Percentiles rank a stretch among this genome's conserved stretches.
These are phyloP conservation scores for Tupiocoris notatus DNA, from an alignment of 2,888 invertebrate genomes.

Conservation along the genomic window DNA sequence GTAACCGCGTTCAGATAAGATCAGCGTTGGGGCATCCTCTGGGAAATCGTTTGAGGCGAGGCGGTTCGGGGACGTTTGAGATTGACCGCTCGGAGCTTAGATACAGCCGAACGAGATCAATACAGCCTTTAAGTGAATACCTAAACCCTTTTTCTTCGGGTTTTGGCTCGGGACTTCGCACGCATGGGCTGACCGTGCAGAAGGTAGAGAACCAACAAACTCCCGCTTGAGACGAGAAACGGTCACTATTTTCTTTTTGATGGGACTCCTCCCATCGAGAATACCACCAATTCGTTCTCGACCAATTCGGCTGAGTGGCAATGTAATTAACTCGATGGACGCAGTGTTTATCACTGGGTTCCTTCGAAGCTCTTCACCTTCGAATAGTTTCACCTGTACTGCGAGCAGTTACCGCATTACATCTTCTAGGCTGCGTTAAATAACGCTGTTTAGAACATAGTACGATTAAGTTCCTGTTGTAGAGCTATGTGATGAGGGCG, in stretches of 20 bases:
- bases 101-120: neutral
- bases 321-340: constrained; percentile 39
- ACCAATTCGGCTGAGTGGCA: constrained; percentile 34
- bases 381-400: too few species aligned
- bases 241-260: neutral
- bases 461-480: too few species aligned
- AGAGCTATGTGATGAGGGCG: too few species aligned
- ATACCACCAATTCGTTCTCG: constrained; percentile 21
- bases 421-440: too few species aligned
- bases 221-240: neutral
- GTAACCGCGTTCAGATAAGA: neutral
- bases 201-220: neutral
- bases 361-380: too few species aligned
- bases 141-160: neutral
- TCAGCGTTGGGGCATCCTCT: neutral
- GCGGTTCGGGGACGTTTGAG: neutral
- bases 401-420: too few species aligned
- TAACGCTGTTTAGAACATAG: too few species aligned
- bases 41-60: neutral
- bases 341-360: constrained; percentile 17
- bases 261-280: neutral
- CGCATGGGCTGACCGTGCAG: neutral
- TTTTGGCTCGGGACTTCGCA: neutral
- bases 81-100: neutral
- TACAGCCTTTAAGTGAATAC: neutral